Evolutionary conservation across 2,797 vertebrate genomes (phyloP).

Genomic region (Champsocephalus esox): DNA sequence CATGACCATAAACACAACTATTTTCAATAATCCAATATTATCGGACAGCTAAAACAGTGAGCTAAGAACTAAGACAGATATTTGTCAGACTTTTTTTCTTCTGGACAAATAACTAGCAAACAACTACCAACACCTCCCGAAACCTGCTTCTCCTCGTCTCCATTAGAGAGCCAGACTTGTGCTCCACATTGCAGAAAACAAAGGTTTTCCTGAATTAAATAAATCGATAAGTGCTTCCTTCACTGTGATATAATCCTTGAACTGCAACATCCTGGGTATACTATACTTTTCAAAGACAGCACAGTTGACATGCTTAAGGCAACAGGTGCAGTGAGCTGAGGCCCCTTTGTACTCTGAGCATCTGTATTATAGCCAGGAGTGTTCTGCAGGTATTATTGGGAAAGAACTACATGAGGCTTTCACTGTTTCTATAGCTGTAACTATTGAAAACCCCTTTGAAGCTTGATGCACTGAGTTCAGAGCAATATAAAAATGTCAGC

Average conservation of each 20-base stretch:
- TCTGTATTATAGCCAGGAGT: slow-evolving; percentile 54
- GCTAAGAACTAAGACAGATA: background rate
- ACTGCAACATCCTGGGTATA: slow-evolving; percentile 32
- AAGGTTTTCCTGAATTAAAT: slow-evolving; percentile 45
- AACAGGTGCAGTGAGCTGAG: slow-evolving; percentile 45
- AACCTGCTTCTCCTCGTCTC: slow-evolving; percentile 18
- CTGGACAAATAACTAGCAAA: slow-evolving; percentile 8
- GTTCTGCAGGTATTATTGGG: slow-evolving; percentile 52
- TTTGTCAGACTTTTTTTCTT: background rate
- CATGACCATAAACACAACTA: background rate
- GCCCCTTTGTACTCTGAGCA: slow-evolving; percentile 55
- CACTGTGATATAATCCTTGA: slow-evolving; percentile 19
- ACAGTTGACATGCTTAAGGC: slow-evolving; percentile 41
- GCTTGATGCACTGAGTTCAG: slow-evolving; percentile 1
- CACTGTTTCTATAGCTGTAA: slow-evolving; percentile 45
- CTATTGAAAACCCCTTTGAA: slow-evolving; percentile 51
- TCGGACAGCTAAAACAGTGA: background rate
- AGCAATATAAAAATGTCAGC: background rate
- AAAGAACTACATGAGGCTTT: slow-evolving; percentile 37
- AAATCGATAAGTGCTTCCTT: slow-evolving; percentile 38
- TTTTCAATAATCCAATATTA: background rate
- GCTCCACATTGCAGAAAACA: slow-evolving; percentile 2
- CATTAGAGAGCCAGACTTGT: background rate
- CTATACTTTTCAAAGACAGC: slow-evolving; percentile 42
- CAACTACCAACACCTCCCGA: background rate